Evolutionary conservation across 1,140 invertebrate species (phyloP).

Genomic region (Zaprionus ghesquierei): DNA sequence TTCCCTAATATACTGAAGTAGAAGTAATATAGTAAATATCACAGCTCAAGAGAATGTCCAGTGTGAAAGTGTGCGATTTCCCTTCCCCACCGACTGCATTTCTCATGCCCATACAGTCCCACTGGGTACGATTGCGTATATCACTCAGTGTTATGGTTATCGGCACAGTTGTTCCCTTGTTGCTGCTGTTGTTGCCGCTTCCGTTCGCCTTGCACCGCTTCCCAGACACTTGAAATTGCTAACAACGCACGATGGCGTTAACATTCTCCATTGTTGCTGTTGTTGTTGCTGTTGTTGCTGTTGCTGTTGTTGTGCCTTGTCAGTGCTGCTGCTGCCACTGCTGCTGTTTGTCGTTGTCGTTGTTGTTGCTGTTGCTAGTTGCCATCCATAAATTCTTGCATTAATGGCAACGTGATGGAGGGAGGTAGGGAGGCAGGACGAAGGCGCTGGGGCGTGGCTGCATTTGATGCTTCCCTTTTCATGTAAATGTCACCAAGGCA

Average conservation of each 20-base stretch:
- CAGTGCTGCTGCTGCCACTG: constrained; percentile 32
- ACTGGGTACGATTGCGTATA: constrained; percentile 48
- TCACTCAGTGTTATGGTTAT: constrained; percentile 80
- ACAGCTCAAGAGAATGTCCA: too few relatives aligned
- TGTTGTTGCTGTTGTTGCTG: constrained; percentile 54
- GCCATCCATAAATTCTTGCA: constrained; percentile 76
- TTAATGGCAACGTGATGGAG: constrained; percentile 62
- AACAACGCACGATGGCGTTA: constrained; percentile 76
- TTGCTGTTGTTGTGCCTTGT: constrained; percentile 52
- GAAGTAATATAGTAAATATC: background rate
- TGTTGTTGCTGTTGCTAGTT: constrained; percentile 59
- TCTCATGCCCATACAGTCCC: constrained; percentile 1
- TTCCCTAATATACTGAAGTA: too few relatives aligned
- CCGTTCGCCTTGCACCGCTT: constrained; percentile 34
- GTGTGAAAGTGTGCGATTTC: too few relatives aligned
- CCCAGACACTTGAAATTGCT: constrained; percentile 71
- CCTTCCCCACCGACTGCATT: background rate
- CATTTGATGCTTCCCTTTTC: constrained; percentile 74
- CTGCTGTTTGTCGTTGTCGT: constrained; percentile 37
- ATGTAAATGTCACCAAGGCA: constrained; percentile 70
- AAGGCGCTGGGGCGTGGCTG: constrained; percentile 52
- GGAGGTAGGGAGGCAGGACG: constrained; percentile 6
- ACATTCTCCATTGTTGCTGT: constrained; percentile 60
- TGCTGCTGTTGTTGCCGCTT: constrained; percentile 40
- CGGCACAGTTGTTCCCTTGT: constrained; percentile 68